Evolutionary conservation across 2,888 invertebrate genomes (phyloP), one percentile per base, ranked within the genome.

Genomic region (Hirtodrosophila alboralis): DNA sequence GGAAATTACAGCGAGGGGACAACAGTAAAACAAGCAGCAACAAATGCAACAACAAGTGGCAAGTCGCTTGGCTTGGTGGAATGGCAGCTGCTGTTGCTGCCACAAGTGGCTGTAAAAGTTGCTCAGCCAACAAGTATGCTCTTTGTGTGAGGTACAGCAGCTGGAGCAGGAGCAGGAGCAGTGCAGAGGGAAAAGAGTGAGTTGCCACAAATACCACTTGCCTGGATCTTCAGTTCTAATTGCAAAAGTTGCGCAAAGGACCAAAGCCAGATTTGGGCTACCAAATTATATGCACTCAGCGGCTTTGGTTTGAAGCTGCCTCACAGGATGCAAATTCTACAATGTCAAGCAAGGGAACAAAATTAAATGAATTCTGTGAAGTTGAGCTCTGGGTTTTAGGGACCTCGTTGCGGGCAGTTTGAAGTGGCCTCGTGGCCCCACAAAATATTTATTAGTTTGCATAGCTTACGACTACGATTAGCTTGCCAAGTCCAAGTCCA

Each of bases 211-310:
- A 43, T 36, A 38, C 65, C 76, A 72, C 74, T 73, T 65, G 59
- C 43, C 67, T 59, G 64, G 62, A 63, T 67, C 61, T 53, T 68
- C 65, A 84, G 63, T 60, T 67, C 65, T 81, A 81, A 81, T 81
- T 81, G 76, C 86, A 57, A 81, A 81, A 81, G 73, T 81, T 81
- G 47, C 23, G 26, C 52, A 28, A 58, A 64, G 69, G 53, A 37
- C 21, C 58, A 44, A 57, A 47, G 49, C 9, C 43, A 36, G 34
- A 45, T 34, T 26, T 16, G 56, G 38, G 56, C 43, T 34, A 41
- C 36, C 61, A 84, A 73, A 68, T 84, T 62, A 76, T 64, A 72
- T 72, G 77, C 84, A 68, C 62, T 72, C 54, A 58, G 41, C 40
- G 38, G 30, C 41, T 4, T 8, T 1, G 30, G 28, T 7, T 3